Evolutionary conservation across 2,113 vertebrate species (phyloP).

Genomic region (Tauraco erythrolophus): DNA sequence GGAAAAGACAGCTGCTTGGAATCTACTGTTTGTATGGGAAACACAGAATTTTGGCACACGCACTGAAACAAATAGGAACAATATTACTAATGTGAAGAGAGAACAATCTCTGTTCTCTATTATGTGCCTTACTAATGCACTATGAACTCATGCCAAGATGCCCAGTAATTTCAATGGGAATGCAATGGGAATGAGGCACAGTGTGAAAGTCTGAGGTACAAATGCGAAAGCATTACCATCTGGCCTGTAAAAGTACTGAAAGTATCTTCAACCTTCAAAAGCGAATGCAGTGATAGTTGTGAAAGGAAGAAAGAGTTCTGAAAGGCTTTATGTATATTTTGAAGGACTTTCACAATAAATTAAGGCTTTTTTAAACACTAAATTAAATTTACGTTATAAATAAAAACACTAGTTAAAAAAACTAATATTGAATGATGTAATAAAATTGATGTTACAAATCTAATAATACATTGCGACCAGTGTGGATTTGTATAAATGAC

Average conservation of each 20-base stretch:
- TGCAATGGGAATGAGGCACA: conserved; percentile 17
- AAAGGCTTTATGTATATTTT: neutral
- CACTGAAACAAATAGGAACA: neutral
- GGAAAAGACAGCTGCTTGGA: neutral
- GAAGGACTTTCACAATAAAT: neutral
- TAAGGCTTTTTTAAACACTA: neutral
- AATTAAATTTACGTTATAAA: neutral
- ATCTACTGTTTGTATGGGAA: neutral
- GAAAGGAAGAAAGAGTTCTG: neutral
- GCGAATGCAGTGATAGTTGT: neutral
- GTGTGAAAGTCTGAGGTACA: conserved; percentile 2
- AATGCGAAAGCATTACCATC: conserved; percentile 14
- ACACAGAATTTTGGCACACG: neutral
- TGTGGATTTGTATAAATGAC: neutral
- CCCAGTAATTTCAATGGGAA: conserved; percentile 35
- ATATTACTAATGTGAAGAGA: neutral
- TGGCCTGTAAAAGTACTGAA: conserved; percentile 5
- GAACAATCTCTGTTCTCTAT: neutral
- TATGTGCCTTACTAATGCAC: neutral
- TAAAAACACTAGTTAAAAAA: neutral
- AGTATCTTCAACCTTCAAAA: conserved; percentile 5
- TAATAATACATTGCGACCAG: neutral
- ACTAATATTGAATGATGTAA: neutral
- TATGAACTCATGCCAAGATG: neutral
- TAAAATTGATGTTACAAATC: neutral